Evolutionary conservation across 1,140 invertebrate genomes (phyloP), one percentile per base, ranked within the genome.

Genomic region (Drosophila micromelanica): DNA sequence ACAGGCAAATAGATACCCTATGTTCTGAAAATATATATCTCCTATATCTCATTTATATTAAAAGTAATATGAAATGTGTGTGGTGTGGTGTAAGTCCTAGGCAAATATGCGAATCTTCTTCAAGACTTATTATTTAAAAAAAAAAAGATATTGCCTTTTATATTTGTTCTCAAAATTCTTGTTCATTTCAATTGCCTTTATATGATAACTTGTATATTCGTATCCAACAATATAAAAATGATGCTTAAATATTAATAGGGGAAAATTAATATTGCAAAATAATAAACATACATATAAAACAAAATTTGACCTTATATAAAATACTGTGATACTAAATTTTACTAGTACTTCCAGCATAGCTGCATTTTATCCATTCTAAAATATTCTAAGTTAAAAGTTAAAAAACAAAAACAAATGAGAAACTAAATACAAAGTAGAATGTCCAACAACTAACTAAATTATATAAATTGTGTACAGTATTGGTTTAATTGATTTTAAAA

Each of bases 291-390:
- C 45, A 73, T 62, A 75, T 60, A 77, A 68, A 61, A 75, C 63
- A 55, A 90, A 86, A 89, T 87, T 91, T 90, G 74, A 91, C 85
- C 90, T 91, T 91, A 92, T 79, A 91, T 87, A 91, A 91, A 91
- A 92, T 91, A 92, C 91, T 92, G 91, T 92, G 91, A 92, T 92
- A 92, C 90, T 91, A 92, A 91, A 91, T 91, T 92, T 92, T 91
- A 92, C 91, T 92, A 92, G 91, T 91, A 91, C 89, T 92, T 91
- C 91, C 91, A 92, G 91, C 91, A 92, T 90, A 92, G 91, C 91
- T 92, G 91, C 90, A 91, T 91, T 92, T 92, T 90, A 90, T 91
- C 85, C 90, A 92, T 92, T 92, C 91, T 91, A 85, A 90, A 91
- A 91, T 91, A 92, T 91, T 91, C 79, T 91, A 85, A 91, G 70